Base-by-base conservation (phyloP, 2,888 invertebrate genomes). In the Orthonevra nobilis region DNA sequence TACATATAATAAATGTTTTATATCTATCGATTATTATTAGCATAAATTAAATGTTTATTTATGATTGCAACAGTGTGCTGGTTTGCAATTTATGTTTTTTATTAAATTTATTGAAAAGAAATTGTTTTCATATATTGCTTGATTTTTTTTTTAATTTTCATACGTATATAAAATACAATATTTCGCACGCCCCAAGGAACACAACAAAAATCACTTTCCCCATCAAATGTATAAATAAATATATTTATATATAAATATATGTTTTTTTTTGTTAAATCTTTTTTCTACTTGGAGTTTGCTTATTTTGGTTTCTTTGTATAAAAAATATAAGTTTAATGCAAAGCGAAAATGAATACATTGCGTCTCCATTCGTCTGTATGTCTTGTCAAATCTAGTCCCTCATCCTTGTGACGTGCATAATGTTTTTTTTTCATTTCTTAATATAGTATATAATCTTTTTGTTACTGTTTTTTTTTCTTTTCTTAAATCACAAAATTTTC, bases 401-500 rank as follows among this genome's bases (percentile, higher is more conserved):
- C 56, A 36, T 50, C 61, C 44, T 72, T 56, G 66, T 60, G 61
- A 79, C 72, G 66, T 61, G 73, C 79, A 73, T n/a, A 56, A 61
- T 58, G 9, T 44, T 54, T 28, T 17, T 38, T 34, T 46, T 23
- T 20, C 12, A 17, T 26, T 52, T 54, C 44, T 44, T 54, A 50
- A 32, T 42, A 44, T 63, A 19, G 14, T 63, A 73, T 64, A 66
- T 70, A 72, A 40, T 36, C 12, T 40, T 56, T 56, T 40, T 15
- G 15, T 52, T 42, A 9, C n/a, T 23, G 5, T 23, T 23, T 28
- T 28, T 36, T 44, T 36, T 17, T 12, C 17, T 40, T 52, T 64
- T 72, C 54, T 66, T 73, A 54, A 68, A 79, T 79, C 79, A 79
- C 79, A 79, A 79, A 79, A 73, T 61, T 79, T 68, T 63, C 68